Evolutionary conservation across 1,140 invertebrate genomes (phyloP), one percentile per base, ranked within the genome.

Genomic region (Holotrichia oblita): DNA sequence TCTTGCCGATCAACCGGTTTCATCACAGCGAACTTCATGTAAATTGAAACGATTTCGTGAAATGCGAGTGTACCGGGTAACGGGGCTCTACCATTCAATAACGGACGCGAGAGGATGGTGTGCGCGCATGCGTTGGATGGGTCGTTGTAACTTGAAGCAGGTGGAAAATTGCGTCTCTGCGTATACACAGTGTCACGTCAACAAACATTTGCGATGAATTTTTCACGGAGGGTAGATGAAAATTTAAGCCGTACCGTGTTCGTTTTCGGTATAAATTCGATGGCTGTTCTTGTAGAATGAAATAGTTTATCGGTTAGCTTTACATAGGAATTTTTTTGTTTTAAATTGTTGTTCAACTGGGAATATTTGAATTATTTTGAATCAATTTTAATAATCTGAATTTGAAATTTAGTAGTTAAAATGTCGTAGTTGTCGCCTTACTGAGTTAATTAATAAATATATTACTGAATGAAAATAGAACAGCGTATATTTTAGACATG

Each of bases 31-130:
- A 69, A 69, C 22, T 69, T 69, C 61, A 34, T 27, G 61, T 69
- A 69, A 69, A 69, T 69, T 69, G 61, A 69, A 69, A 69, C 61
- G 61, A 69, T 69, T 69, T 69, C 61, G 17, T 24, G 27, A 69
- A 34, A 69, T 27, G 61, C 22, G 22, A 69, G 61, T 27, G 22
- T 20, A 69, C 61, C 22, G 17, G 12, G 61, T 69, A 22, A 34
- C 1, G 10, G 22, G 22, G 61, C 20, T 69, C 61, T 22, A 8
- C 27, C 61, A 69, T 69, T 69, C 61, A 69, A 69, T 69, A 69
- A 69, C 22, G 61, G 22, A 9, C 12, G 22, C n/a, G 61, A 22
- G 22, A 7, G 10, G 10, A 69, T 34, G 27, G 2, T 8, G 2
- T 8, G 22, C 22, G 22, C 61, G 61, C 61, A 34, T 34, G 20